A percentile compares a stretch with the other conserved stretches of the same genome.
Conservation (phyloP, 2,888 invertebrate species). For the Eurytoma adleriae region DNA sequence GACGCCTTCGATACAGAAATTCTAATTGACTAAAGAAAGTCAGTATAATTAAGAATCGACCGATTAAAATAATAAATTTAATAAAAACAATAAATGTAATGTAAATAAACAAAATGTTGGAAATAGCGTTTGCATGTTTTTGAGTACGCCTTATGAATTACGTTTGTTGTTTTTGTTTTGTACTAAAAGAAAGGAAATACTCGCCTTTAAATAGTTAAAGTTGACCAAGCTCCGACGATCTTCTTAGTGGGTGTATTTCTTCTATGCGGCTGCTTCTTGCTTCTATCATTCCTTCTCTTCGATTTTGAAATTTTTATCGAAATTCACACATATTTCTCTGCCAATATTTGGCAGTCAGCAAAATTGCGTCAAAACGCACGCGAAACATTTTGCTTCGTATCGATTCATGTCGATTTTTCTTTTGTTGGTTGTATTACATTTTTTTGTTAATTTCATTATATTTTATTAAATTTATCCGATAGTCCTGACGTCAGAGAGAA, state of each 20-base stretch:
- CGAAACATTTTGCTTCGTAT: conserved; percentile 54
- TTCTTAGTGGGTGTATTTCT: conserved; percentile 16
- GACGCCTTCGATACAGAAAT: conserved; percentile 40
- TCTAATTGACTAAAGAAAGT: conserved; percentile 29
- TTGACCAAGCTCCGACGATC: neutral
- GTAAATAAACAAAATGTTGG: conserved; percentile 7
- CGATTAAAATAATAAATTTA: neutral
- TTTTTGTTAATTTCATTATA: conserved; percentile 14
- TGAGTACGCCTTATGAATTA: conserved; percentile 40
- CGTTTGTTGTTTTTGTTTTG: neutral
- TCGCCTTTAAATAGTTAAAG: conserved; percentile 55
- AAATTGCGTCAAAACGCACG: conserved; percentile 57
- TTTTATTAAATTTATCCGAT: conserved; percentile 35
- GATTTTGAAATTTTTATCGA: conserved; percentile 26
- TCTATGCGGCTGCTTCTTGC: conserved; percentile 37
- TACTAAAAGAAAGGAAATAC: conserved; percentile 53
- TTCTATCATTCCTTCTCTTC: conserved; percentile 45
- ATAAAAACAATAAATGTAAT: conserved; percentile 29
- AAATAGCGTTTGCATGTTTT: conserved; percentile 28
- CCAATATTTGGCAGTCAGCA: conserved; percentile 7
- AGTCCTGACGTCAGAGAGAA: conserved; percentile 58
- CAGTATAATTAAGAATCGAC: conserved; percentile 15
- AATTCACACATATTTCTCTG: conserved; percentile 49
- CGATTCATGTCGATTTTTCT: conserved; percentile 41
- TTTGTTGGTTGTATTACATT: conserved; percentile 2